These are phyloP conservation scores for Drosophila kurseongensis DNA, from an alignment of 1,140 invertebrate species.

Conservation along the genomic window DNA sequence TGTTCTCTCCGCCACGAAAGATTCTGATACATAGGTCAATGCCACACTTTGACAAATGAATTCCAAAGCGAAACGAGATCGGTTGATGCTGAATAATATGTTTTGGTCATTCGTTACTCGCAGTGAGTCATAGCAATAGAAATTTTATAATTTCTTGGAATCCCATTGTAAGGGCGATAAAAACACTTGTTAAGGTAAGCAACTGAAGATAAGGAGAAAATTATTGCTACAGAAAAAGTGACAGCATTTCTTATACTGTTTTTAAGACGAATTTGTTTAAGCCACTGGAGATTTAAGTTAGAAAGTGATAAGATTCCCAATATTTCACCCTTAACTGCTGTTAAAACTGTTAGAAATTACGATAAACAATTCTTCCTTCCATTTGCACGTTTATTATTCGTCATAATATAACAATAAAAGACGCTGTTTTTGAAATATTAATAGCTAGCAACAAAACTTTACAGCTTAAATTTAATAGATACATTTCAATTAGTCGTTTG, in stretches of 20 bases:
- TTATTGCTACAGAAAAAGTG: background rate
- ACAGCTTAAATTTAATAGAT: no score
- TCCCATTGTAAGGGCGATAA: background rate
- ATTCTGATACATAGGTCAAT: conserved; percentile 53
- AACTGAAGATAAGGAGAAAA: background rate
- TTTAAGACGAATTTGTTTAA: background rate
- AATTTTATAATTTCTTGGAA: conserved; percentile 44
- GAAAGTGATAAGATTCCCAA: background rate
- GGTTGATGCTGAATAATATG: conserved; percentile 13
- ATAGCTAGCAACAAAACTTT: no score
- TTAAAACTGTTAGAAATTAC: no score
- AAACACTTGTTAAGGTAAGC: conserved; percentile 19
- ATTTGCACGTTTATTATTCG: no score
- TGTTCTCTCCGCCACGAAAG: conserved; percentile 6
- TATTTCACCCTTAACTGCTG: no score
- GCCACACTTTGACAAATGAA: conserved; percentile 40
- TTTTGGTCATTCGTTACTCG: conserved; percentile 9
- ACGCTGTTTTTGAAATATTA: no score
- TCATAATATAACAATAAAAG: no score
- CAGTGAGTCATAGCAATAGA: conserved; percentile 41
- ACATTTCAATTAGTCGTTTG: no score
- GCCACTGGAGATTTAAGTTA: background rate
- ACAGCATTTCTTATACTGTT: background rate
- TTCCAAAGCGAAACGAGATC: conserved; percentile 37
- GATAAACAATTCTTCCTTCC: no score